A percentile compares a stretch with the other conserved stretches of the same genome.
These are phyloP conservation scores for Luidia sarsii DNA, from an alignment of 53 echinoderm and acorn worm genomes.

Conservation along the genomic window DNA sequence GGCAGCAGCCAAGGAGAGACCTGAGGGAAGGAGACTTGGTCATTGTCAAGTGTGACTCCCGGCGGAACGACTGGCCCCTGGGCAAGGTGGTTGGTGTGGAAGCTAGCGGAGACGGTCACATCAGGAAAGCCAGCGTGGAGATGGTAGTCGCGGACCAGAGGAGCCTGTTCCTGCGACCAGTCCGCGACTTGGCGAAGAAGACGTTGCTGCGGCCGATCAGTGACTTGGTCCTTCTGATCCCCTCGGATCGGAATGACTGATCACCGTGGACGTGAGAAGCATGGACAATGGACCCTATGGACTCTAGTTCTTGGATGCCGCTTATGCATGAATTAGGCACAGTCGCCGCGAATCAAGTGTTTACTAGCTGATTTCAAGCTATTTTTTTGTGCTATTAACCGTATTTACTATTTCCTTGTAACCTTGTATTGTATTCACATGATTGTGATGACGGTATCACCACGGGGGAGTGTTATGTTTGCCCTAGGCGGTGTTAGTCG, in stretches of 20 bases:
- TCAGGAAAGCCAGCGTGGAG: slow-evolving; percentile 51
- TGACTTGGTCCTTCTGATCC: slow-evolving; percentile 53
- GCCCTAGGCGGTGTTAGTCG: too few species aligned
- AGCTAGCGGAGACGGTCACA: slow-evolving; percentile 40
- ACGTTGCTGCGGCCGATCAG: too few species aligned
- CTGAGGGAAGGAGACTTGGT: slow-evolving; percentile 39
- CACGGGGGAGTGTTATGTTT: slow-evolving; percentile 41
- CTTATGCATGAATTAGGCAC: too few species aligned
- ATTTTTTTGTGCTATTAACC: too few species aligned
- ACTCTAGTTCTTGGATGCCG: too few species aligned
- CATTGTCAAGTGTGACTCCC: slow-evolving; percentile 49
- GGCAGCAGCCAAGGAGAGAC: slow-evolving; percentile 41
- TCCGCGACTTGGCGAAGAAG: slow-evolving; percentile 33
- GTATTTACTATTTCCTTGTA: too few species aligned
- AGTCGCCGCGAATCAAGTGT: too few species aligned
- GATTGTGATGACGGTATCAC: slow-evolving; percentile 31
- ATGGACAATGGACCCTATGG: too few species aligned
- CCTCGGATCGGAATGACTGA: too few species aligned
- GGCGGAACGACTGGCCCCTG: slow-evolving; percentile 56
- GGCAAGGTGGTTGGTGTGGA: too few species aligned
- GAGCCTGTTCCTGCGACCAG: slow-evolving; percentile 5
- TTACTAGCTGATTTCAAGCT: too few species aligned
- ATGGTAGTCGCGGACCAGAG: slow-evolving; percentile 25
- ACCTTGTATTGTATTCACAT: slow-evolving; percentile 20
- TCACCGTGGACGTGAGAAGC: too few species aligned